Percentiles rank a stretch among this genome's conserved stretches.
Evolutionary conservation across 2,888 invertebrate genomes (phyloP).

Genomic region (Drosophila anomalata): DNA sequence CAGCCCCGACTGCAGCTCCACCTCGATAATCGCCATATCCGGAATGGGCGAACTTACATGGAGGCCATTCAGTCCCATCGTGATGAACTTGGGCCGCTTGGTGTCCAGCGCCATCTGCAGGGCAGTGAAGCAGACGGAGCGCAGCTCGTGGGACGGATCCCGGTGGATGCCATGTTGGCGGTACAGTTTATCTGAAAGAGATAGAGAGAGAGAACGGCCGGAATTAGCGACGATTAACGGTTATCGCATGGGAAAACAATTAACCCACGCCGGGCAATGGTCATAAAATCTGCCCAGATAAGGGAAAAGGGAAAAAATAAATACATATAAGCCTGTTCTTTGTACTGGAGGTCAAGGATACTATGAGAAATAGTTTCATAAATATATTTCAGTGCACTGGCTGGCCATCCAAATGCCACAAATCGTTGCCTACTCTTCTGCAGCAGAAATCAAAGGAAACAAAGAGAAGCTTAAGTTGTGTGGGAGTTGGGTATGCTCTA

Average conservation of each 20-base stretch:
- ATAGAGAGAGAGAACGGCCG: constrained; percentile 13
- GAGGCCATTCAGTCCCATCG: constrained; percentile 93
- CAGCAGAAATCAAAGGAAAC: constrained; percentile 21
- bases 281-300: constrained; percentile 34
- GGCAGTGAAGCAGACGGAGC: constrained; percentile 93
- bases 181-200: constrained; percentile 89
- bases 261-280: constrained; percentile 6
- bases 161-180: constrained; percentile 91
- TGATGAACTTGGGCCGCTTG: constrained; percentile 92
- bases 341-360: neutral
- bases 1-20: neutral
- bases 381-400: neutral
- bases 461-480: constrained; percentile 1
- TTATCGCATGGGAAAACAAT: constrained; percentile 24
- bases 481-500: constrained; percentile 9
- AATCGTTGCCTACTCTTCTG: constrained; percentile 34
- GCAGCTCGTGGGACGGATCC: constrained; percentile 92
- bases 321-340: neutral
- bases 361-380: neutral
- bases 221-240: constrained; percentile 32
- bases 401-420: constrained; percentile 4
- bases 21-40: constrained; percentile 17
- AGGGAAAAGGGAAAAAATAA: constrained; percentile 1
- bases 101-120: constrained; percentile 95
- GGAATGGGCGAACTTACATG: constrained; percentile 89